These are phyloP conservation scores for Desmophyllum pertusum DNA, from an alignment of 92 coral and sea anemone species.

Conservation along the genomic window DNA sequence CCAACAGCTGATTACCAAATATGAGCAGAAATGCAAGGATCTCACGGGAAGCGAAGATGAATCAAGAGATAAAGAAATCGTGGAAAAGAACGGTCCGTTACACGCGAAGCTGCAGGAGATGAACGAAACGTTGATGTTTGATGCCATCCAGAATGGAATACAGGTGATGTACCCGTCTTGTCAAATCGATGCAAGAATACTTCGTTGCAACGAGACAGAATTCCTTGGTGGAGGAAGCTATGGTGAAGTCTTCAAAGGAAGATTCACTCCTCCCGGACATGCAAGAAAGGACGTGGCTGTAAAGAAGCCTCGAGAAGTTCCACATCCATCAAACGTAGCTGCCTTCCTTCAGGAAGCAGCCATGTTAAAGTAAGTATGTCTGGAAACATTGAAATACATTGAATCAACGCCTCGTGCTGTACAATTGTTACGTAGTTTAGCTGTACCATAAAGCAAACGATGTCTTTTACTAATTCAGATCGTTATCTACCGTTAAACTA, in stretches of 20 bases:
- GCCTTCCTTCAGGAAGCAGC: conserved; percentile 1
- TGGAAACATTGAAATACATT: not conserved
- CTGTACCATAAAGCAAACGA: no score
- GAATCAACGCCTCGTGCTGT: not conserved
- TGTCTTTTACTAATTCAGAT: no score
- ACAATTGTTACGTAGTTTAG: not conserved
- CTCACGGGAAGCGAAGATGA: conserved; percentile 15
- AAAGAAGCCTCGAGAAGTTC: conserved; percentile 1
- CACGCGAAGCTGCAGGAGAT: not conserved
- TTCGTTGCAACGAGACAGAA: not conserved
- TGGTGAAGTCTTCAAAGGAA: conserved; percentile 14
- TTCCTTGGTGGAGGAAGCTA: not conserved
- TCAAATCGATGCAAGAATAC: not conserved
- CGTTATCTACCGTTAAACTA: no score
- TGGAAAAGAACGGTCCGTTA: not conserved
- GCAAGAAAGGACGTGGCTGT: not conserved
- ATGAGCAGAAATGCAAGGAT: conserved; percentile 14
- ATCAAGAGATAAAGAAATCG: not conserved
- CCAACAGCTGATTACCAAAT: not conserved
- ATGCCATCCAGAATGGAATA: conserved; percentile 15
- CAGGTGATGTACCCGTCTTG: conserved; percentile 23
- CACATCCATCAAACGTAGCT: conserved; percentile 9
- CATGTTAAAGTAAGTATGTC: conserved; percentile 5
- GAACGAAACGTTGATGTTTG: not conserved
- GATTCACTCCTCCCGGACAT: not conserved